A percentile compares a stretch with the other conserved stretches of the same genome.
Conservation (phyloP, 2,888 invertebrate genomes). For the Tinea pellionella region DNA sequence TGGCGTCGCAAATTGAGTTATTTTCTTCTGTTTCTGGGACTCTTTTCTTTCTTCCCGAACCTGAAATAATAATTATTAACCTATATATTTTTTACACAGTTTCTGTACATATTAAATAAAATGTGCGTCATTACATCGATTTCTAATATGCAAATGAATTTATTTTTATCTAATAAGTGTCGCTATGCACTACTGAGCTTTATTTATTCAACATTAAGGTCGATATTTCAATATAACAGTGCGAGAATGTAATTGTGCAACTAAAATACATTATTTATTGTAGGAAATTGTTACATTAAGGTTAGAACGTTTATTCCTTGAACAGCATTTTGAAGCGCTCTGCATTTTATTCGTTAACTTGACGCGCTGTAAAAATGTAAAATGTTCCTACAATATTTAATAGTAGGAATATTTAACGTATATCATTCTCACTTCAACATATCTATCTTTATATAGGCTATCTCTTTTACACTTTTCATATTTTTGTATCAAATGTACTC, state of each 20-base stretch:
- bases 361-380: background rate
- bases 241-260: too few species aligned
- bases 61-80: constrained; percentile 22
- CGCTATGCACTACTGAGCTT: too few species aligned
- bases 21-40: constrained; percentile 50
- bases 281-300: background rate
- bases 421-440: too few species aligned
- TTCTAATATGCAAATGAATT: background rate
- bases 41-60: constrained; percentile 61
- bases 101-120: background rate
- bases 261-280: background rate
- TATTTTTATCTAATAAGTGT: too few species aligned
- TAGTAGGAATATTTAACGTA: too few species aligned
- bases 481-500: too few species aligned
- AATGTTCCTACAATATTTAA: background rate
- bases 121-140: background rate
- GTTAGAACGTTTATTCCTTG: background rate
- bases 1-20: constrained; percentile 47
- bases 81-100: too few species aligned
- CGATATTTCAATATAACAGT: too few species aligned
- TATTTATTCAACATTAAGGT: too few species aligned
- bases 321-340: background rate
- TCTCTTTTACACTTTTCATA: too few species aligned
- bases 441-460: too few species aligned
- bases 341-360: background rate